Conservation (phyloP, 2,888 invertebrate species). For the Andricus quercusramuli region DNA sequence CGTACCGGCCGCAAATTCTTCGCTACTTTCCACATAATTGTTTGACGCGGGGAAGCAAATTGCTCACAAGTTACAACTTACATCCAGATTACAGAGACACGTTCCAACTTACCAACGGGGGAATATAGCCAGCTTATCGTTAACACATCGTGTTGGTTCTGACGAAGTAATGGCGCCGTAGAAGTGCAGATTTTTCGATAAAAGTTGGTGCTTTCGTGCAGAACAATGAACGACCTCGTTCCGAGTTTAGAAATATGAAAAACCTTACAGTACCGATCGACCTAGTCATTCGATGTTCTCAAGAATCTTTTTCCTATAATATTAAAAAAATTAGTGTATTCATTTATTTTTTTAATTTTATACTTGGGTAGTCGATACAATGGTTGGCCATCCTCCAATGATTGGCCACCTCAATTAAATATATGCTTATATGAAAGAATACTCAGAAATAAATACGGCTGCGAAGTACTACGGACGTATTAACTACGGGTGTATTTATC, state of each 20-base stretch:
- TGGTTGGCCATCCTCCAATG: no score
- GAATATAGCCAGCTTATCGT: slow-evolving; percentile 51
- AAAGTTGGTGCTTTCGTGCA: slow-evolving; percentile 43
- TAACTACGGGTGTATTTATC: no score
- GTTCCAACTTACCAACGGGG: slow-evolving; percentile 50
- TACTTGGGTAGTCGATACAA: no score
- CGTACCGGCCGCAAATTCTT: slow-evolving; percentile 62
- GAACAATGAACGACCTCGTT: slow-evolving; percentile 5
- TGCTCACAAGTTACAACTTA: slow-evolving; percentile 43
- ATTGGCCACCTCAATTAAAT: no score
- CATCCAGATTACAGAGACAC: slow-evolving; percentile 61
- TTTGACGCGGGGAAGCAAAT: slow-evolving; percentile 57
- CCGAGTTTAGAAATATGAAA: slow-evolving; percentile 2
- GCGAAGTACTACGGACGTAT: no score
- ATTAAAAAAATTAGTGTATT: no score
- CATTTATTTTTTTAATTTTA: no score
- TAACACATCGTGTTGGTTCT: slow-evolving; percentile 53
- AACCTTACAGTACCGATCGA: not conserved
- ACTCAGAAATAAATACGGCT: no score
- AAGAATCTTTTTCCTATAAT: no score
- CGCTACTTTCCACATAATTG: slow-evolving; percentile 65
- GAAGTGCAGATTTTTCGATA: slow-evolving; percentile 63
- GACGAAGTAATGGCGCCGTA: slow-evolving; percentile 52
- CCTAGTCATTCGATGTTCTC: not conserved
- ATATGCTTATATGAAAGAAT: no score